These are phyloP conservation scores for Epicauta chinensis DNA, from an alignment of 1,140 invertebrate genomes.

Conservation along the genomic window DNA sequence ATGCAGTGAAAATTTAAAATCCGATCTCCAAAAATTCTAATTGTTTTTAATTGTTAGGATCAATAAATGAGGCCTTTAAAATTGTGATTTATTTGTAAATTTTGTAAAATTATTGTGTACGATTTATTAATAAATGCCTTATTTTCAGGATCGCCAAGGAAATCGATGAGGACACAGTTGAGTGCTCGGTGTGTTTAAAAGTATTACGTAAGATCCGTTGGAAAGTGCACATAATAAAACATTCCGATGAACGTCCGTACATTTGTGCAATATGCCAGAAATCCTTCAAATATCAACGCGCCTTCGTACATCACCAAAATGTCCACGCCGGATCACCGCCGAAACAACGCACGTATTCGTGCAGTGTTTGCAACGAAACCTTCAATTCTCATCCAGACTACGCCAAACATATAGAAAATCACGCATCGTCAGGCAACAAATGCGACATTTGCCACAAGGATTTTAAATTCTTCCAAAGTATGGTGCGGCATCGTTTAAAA, in stretches of 20 bases:
- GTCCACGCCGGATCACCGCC: conserved; percentile 32
- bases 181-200: too few relatives aligned
- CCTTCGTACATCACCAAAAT: conserved; percentile 32
- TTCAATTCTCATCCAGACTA: conserved; percentile 43
- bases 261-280: neutral
- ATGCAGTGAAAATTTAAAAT: too few relatives aligned
- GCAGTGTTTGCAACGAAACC: conserved; percentile 42
- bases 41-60: too few relatives aligned
- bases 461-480: conserved; percentile 46
- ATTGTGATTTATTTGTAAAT: too few relatives aligned
- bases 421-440: conserved; percentile 45
- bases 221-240: conserved; percentile 3
- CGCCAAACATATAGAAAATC: conserved; percentile 40
- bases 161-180: too few relatives aligned
- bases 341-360: conserved; percentile 32
- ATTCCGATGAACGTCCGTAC: conserved; percentile 25
- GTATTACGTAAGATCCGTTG: too few relatives aligned
- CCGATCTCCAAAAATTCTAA: too few relatives aligned
- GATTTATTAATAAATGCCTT: too few relatives aligned
- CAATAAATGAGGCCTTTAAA: too few relatives aligned
- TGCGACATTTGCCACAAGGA: conserved; percentile 47
- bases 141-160: too few relatives aligned
- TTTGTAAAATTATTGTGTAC: too few relatives aligned
- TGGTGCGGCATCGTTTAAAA: conserved; percentile 38
- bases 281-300: conserved; percentile 33